Conservation (phyloP, 1,140 invertebrate genomes). For the Homarus americanus region DNA sequence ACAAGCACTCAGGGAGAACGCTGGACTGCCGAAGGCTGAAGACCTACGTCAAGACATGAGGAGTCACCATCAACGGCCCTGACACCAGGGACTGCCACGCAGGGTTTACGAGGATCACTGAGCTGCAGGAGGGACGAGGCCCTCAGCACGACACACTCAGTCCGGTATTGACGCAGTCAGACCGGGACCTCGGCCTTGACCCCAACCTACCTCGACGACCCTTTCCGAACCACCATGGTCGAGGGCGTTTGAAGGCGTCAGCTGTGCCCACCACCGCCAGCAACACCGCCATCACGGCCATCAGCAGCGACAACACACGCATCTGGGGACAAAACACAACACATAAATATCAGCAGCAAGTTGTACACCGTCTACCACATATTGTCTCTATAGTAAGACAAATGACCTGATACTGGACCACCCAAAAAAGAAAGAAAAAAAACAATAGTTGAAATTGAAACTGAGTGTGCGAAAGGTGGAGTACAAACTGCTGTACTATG, state of each 20-base stretch:
- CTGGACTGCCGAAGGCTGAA: no score
- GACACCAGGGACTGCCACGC: no score
- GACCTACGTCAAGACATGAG: no score
- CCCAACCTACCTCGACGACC: not conserved
- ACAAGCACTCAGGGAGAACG: no score
- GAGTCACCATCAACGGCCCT: no score
- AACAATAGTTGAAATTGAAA: not conserved
- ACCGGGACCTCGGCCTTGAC: not conserved
- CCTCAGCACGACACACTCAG: not conserved
- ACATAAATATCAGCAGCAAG: no score
- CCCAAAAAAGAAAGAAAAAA: no score
- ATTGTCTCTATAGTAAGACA: no score
- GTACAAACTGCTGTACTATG: no score
- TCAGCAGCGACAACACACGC: not conserved
- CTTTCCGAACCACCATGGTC: no score
- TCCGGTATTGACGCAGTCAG: not conserved
- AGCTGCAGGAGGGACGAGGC: not conserved
- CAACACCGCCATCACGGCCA: not conserved
- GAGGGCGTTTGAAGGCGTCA: not conserved
- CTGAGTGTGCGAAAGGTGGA: not conserved
- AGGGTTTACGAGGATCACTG: not conserved
- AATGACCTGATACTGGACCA: no score
- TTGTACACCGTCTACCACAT: no score
- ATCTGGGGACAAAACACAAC: not conserved
- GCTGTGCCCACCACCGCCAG: not conserved